Conservation (phyloP, 2,113 vertebrate species). For the Sphaerodactylus townsendi region DNA sequence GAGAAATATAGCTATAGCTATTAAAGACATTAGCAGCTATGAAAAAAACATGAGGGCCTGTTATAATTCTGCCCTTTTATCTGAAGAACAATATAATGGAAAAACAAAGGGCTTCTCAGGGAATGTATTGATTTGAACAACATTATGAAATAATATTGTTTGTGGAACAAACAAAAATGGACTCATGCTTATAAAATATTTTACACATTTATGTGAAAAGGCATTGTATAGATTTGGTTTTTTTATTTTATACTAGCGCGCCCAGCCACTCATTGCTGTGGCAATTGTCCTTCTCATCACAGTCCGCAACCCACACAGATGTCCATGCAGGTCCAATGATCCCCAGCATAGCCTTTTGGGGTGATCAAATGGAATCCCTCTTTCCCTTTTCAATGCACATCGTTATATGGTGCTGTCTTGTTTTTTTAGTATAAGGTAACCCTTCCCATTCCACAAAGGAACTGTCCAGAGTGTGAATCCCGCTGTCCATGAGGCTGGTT, state of each 20-base stretch:
- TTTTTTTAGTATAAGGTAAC: no score
- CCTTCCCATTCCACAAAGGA: no score
- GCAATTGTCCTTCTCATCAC: no score
- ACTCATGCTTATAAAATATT: background rate
- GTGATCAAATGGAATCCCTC: no score
- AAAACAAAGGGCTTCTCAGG: background rate
- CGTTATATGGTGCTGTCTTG: no score
- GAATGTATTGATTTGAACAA: background rate
- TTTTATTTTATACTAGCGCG: constrained; percentile 9
- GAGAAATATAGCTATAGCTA: background rate
- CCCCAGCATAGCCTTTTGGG: no score
- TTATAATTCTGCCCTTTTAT: background rate
- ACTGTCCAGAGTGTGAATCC: no score
- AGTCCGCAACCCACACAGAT: no score
- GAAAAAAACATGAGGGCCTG: background rate
- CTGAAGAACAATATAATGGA: background rate
- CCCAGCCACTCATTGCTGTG: no score
- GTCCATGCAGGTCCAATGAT: no score
- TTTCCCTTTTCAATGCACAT: no score
- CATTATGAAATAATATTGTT: background rate
- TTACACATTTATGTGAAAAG: background rate
- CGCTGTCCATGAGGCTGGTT: no score
- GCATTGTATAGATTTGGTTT: background rate
- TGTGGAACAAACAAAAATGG: background rate
- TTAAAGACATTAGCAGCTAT: background rate